phyloP scores from a whole-genome alignment of 53 echinoderm and acorn worm species.

The Paracentrotus lividus region DNA sequence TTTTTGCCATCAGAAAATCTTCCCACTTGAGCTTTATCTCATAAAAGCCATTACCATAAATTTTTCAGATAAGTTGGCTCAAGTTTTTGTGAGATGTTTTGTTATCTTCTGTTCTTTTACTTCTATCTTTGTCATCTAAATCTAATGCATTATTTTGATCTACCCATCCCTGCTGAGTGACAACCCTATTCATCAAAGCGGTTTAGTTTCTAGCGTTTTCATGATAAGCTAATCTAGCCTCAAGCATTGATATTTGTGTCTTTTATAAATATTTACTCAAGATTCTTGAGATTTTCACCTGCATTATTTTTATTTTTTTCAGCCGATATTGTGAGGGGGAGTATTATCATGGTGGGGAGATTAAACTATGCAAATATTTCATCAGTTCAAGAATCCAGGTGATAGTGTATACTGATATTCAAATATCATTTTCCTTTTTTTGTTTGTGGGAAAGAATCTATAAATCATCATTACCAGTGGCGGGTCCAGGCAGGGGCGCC shows the following conservation, averaged over 20 bases:
- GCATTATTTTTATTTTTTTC: background rate
- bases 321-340: background rate
- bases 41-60: slow-evolving; percentile 30
- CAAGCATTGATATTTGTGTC: background rate
- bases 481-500: too few relatives aligned
- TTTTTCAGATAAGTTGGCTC: background rate
- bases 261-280: slow-evolving; percentile 49
- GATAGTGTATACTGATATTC: background rate
- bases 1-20: background rate
- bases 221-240: slow-evolving; percentile 2
- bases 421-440: background rate
- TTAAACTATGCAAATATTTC: slow-evolving; percentile 18
- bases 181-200: slow-evolving; percentile 28
- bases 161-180: background rate
- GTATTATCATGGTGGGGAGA: background rate
- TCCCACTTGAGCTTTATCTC: background rate
- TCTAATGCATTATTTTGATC: slow-evolving; percentile 37
- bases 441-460: background rate
- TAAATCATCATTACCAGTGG: too few relatives aligned
- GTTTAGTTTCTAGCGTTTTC: background rate
- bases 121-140: background rate
- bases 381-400: background rate
- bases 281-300: background rate
- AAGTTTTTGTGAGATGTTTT: background rate
- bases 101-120: background rate